Evolutionary conservation across 1,140 invertebrate genomes (phyloP).

Genomic region (Augochlora pura): DNA sequence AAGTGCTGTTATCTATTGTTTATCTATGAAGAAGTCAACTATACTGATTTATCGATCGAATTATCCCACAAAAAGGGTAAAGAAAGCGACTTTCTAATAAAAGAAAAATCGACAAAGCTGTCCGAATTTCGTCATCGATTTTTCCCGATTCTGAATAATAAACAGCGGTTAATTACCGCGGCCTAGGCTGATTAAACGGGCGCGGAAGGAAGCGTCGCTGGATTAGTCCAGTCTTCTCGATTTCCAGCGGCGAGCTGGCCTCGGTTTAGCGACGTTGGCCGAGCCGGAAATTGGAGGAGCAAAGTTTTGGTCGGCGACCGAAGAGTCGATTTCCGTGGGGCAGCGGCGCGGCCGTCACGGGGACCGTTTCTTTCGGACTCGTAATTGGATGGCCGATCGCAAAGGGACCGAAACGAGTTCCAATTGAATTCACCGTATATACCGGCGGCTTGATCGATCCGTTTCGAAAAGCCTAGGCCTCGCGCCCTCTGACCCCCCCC

Average conservation of each 20-base stretch:
- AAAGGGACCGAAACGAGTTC: constrained; percentile 25
- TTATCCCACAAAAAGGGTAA: no score
- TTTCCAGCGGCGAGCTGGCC: not conserved
- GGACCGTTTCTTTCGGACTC: constrained; percentile 16
- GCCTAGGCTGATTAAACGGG: no score
- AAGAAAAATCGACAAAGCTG: no score
- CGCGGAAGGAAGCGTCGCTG: not conserved
- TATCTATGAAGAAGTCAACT: no score
- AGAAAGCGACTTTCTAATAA: no score
- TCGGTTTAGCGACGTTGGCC: not conserved
- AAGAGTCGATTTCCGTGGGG: constrained; percentile 28
- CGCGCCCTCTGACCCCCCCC: no score
- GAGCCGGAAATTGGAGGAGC: constrained; percentile 37
- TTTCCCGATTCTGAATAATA: no score
- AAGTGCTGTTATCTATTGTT: no score
- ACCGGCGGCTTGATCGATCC: constrained; percentile 17
- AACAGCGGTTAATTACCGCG: no score
- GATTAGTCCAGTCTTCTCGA: not conserved
- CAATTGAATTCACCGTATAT: constrained; percentile 37
- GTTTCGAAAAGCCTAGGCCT: constrained; percentile 15
- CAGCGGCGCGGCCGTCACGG: no score
- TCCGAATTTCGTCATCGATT: no score
- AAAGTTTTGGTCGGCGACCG: constrained; percentile 14
- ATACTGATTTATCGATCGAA: no score
- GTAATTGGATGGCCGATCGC: constrained; percentile 39